Evolutionary conservation across 2,888 invertebrate genomes (phyloP).

Genomic region (Reticulitermes lucifugus): DNA sequence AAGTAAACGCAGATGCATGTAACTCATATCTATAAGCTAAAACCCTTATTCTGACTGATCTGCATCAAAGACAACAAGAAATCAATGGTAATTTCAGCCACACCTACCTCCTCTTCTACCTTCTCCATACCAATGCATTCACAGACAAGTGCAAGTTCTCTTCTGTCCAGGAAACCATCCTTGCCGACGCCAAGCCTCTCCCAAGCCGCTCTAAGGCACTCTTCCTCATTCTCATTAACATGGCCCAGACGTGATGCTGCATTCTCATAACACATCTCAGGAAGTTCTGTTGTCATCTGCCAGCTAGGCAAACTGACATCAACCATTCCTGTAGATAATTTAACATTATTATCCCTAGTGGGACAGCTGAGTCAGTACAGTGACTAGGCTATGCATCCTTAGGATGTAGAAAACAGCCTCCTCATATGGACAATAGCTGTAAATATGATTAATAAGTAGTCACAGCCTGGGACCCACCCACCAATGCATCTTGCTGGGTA

Average conservation of each 20-base stretch:
- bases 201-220: slow-evolving; percentile 74
- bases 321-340: slow-evolving; percentile 12
- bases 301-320: slow-evolving; percentile 5
- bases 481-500: too few species aligned
- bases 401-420: too few species aligned
- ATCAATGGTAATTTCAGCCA: too few species aligned
- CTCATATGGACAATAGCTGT: too few species aligned
- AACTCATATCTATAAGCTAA: too few species aligned
- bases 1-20: too few species aligned
- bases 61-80: too few species aligned
- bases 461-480: too few species aligned
- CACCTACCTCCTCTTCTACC: slow-evolving; percentile 72
- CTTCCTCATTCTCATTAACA: slow-evolving; percentile 62
- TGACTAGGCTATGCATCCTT: too few species aligned
- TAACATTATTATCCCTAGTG: neutral
- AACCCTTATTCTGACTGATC: too few species aligned
- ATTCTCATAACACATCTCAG: neutral
- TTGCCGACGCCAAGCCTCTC: slow-evolving; percentile 71
- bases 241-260: slow-evolving; percentile 3
- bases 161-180: slow-evolving; percentile 72
- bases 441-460: too few species aligned
- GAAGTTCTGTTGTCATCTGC: neutral
- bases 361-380: neutral
- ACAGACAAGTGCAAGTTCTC: slow-evolving; percentile 74
- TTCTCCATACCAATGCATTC: slow-evolving; percentile 75